Evolutionary conservation across 2,113 vertebrate genomes (phyloP), one percentile per base, ranked within the genome.

Genomic region (Bungarus multicinctus): DNA sequence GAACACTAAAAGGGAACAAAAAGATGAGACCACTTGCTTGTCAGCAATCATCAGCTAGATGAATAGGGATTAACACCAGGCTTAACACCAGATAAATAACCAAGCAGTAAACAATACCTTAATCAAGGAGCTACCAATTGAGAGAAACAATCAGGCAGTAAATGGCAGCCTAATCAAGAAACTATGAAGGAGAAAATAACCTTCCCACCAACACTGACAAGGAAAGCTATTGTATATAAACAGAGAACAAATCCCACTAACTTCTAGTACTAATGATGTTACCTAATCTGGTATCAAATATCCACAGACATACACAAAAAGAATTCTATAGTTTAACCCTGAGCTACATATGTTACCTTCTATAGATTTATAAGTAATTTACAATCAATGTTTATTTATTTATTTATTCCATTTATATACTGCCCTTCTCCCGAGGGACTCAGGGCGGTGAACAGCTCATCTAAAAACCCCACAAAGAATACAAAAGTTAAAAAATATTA

Each of bases 361-460:
- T 69, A 34, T 69, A 69, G 64, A 69, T 69, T n/a, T 34, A 34
- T 22, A 90, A 96, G 74, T 55, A 94, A 85, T 89, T 94, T 91
- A 92, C 9, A 91, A 30, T 34, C 90, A 92, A 58, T 85, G 55
- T 94, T n/a, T n/a, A n/a, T n/a, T n/a, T n/a, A n/a, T n/a, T n/a
- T n/a, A n/a, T n/a, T n/a, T n/a, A n/a, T n/a, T n/a, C n/a, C n/a
- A n/a, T n/a, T n/a, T n/a, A n/a, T n/a, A n/a, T n/a, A n/a, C n/a
- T n/a, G n/a, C n/a, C n/a, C n/a, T n/a, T n/a, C n/a, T n/a, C n/a
- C n/a, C n/a, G n/a, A n/a, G n/a, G n/a, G n/a, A n/a, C n/a, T n/a
- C n/a, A n/a, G n/a, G n/a, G n/a, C n/a, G n/a, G n/a, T n/a, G n/a
- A n/a, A n/a, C n/a, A n/a, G n/a, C n/a, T n/a, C n/a, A n/a, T n/a